phyloP scores from a whole-genome alignment of 1,140 invertebrate genomes.

The Stenopsyche tienmushanensis region DNA sequence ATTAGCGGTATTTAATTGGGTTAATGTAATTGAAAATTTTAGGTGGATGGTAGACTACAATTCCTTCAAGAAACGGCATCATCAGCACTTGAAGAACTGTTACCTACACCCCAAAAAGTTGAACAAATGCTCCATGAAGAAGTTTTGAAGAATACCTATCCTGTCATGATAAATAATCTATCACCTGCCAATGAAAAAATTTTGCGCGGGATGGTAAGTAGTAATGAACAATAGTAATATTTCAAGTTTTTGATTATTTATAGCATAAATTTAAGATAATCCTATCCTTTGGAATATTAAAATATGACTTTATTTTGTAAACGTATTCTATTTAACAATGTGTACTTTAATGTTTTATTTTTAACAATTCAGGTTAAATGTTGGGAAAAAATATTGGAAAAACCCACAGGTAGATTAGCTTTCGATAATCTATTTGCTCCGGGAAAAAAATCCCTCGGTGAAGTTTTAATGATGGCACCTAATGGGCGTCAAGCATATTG shows the following conservation, averaged over 20 bases:
- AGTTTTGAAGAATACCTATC: conserved; percentile 51
- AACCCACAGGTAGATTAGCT: conserved; percentile 73
- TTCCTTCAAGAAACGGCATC: conserved; percentile 64
- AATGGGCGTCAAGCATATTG: conserved; percentile 65
- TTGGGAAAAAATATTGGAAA: conserved; percentile 82
- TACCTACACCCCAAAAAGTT: conserved; percentile 45
- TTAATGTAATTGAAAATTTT: neutral
- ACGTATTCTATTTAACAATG: conserved; percentile 41
- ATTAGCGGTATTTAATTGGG: neutral
- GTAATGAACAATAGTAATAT: neutral
- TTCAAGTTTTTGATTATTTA: conserved; percentile 47
- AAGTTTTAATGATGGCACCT: conserved; percentile 73
- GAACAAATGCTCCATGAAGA: conserved; percentile 53
- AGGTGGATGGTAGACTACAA: conserved; percentile 57
- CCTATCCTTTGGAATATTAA: no score
- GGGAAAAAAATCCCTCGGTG: conserved; percentile 68
- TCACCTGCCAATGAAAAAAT: conserved; percentile 51
- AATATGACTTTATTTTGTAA: no score
- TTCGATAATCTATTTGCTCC: conserved; percentile 78
- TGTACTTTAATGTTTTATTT: neutral
- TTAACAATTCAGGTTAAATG: conserved; percentile 59
- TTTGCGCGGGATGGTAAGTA: conserved; percentile 49
- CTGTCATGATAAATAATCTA: conserved; percentile 49
- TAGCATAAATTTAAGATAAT: no score
- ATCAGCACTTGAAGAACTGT: conserved; percentile 60